These are phyloP conservation scores for Perodicticus potto DNA, from an alignment of 2,797 vertebrate species.

Conservation along the genomic window DNA sequence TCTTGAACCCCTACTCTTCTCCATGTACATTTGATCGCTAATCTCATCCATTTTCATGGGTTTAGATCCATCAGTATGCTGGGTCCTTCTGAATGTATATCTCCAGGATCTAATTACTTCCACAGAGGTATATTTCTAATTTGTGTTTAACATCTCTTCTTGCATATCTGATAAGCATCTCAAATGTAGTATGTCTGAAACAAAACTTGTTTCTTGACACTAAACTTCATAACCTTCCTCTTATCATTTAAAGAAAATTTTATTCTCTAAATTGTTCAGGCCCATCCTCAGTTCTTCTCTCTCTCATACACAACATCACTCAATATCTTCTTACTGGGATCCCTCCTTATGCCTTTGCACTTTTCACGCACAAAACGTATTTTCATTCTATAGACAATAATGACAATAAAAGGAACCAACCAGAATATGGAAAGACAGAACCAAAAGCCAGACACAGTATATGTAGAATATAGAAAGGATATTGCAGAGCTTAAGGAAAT, in stretches of 20 bases:
- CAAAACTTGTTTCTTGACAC: not conserved
- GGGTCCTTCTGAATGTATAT: not conserved
- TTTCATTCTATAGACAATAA: not conserved
- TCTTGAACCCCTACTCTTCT: not conserved
- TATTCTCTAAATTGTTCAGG: not conserved
- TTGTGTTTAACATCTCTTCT: not conserved
- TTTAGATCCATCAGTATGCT: not conserved
- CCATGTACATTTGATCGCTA: not conserved
- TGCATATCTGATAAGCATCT: not conserved
- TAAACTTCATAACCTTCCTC: not conserved
- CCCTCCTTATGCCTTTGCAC: not conserved
- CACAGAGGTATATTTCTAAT: not conserved
- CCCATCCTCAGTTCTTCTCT: not conserved
- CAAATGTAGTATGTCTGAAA: not conserved
- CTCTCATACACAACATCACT: not conserved
- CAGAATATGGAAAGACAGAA: no score
- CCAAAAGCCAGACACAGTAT: no score
- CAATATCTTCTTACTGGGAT: not conserved
- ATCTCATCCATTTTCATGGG: not conserved
- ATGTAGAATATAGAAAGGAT: no score
- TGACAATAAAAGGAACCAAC: no score
- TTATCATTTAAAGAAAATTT: not conserved
- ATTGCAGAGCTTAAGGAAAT: no score
- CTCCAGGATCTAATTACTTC: not conserved
- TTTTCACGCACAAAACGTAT: not conserved